Percentiles rank a stretch among this genome's conserved stretches.
phyloP scores from a whole-genome alignment of 1,140 invertebrate genomes.

The Heliothis subflexa region DNA sequence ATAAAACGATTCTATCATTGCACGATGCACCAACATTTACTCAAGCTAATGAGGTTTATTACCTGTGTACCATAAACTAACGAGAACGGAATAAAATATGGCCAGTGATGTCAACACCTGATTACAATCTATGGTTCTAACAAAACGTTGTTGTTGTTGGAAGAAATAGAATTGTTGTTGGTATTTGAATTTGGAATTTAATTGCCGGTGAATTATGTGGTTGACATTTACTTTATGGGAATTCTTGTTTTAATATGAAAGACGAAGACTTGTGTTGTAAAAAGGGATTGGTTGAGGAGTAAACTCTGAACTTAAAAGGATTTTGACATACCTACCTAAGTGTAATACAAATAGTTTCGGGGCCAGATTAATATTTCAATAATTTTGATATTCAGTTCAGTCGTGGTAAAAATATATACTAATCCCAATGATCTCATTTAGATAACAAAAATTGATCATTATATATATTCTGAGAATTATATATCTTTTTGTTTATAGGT shows the following conservation, averaged over 20 bases:
- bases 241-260: constrained; percentile 13
- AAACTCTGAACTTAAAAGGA: background rate
- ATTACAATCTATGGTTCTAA: background rate
- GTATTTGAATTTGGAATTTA: background rate
- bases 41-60: constrained; percentile 30
- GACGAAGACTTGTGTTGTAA: background rate
- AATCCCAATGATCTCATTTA: no score
- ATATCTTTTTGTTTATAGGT: no score
- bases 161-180: background rate
- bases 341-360: no score
- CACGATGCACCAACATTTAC: constrained; percentile 15
- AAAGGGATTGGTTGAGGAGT: background rate
- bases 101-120: background rate
- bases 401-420: no score
- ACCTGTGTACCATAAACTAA: background rate
- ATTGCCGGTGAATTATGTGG: background rate
- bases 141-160: background rate
- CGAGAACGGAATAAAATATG: constrained; percentile 11
- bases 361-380: no score
- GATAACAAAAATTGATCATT: no score
- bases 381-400: no score
- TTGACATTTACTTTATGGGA: background rate
- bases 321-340: no score
- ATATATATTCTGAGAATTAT: no score
- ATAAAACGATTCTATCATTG: constrained; percentile 26